These are phyloP conservation scores for Ceyx cyanopectus DNA, from an alignment of 2,113 vertebrate species.

Conservation along the genomic window DNA sequence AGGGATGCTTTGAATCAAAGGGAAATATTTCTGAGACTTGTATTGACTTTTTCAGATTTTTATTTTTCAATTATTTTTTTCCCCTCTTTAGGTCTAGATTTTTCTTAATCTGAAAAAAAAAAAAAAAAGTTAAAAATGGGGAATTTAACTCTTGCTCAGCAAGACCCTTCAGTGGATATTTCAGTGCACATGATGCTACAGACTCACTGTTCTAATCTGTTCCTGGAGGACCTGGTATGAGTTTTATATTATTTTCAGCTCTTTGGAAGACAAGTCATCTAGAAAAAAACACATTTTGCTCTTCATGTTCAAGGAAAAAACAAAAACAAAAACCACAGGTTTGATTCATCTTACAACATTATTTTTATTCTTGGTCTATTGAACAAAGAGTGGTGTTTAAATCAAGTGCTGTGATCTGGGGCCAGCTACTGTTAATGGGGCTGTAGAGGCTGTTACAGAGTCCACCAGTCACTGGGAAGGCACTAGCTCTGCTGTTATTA, in stretches of 20 bases:
- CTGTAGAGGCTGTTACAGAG: neutral
- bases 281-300: neutral
- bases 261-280: neutral
- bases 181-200: neutral
- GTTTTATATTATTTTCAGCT: neutral
- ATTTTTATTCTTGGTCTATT: conserved; percentile 45
- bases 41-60: conserved; percentile 17
- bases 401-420: conserved; percentile 31
- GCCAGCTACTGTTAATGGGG: conserved; percentile 7
- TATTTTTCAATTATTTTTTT: neutral
- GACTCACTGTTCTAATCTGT: neutral
- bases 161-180: neutral
- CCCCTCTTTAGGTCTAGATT: neutral
- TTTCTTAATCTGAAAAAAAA: neutral
- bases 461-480: neutral
- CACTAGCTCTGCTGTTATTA: conserved; percentile 6
- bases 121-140: neutral
- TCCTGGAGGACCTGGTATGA: neutral
- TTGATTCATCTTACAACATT: conserved; percentile 8
- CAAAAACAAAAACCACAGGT: neutral
- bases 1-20: conserved; percentile 27
- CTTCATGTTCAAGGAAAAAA: neutral
- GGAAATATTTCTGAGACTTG: conserved; percentile 1
- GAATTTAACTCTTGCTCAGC: neutral
- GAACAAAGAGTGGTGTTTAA: conserved; percentile 48